Evolutionary conservation across 2,888 invertebrate genomes (phyloP), one percentile per base, ranked within the genome.

Genomic region (Torymus auratus): DNA sequence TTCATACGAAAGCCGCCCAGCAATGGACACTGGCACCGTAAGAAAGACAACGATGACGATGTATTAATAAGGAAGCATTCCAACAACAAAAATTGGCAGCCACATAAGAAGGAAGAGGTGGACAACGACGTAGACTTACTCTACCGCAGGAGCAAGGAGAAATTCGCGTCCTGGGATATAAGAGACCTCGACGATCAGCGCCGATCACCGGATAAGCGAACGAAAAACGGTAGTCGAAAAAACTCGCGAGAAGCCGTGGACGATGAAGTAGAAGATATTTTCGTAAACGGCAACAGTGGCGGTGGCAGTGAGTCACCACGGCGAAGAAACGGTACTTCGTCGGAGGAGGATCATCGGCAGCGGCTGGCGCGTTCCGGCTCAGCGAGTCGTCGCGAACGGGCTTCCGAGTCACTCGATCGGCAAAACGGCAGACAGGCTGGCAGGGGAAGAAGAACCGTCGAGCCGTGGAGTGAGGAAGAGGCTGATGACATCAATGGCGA

Each of bases 121-220:
- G 69, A 78, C 58, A 84, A 84, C 55, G 84, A 85, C 60, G 82
- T 81, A 13, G 88, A 86, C 55, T 61, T 75, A 7, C 58, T 85
- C 13, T 88, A 88, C 64, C 84, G 83, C 17, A 83, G 83, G 74
- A 87, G 87, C 71, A 85, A 78, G 65, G 82, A 87, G 11, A 85
- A 87, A 50, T 88, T 87, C 28, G 86, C 85, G 58, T 82, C 85
- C 13, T 89, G 88, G 88, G 84, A 86, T 20, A 84, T 88, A 68
- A 85, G 85, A 81, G 87, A 88, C 50, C 78, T 86, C 67, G 85
- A 78, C 3, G 55, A 70, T 3, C 17, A 61, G 73, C 3, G 68
- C 15, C 17, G 61, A 7, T 17, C 70, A 1, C 56, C 2, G 4
- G 12, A 81, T 12, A 28, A 64, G 62, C n/a, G 50, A 28, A 13